These are phyloP conservation scores for Physeter macrocephalus DNA, from an alignment of 2,113 vertebrate genomes.

Conservation along the genomic window DNA sequence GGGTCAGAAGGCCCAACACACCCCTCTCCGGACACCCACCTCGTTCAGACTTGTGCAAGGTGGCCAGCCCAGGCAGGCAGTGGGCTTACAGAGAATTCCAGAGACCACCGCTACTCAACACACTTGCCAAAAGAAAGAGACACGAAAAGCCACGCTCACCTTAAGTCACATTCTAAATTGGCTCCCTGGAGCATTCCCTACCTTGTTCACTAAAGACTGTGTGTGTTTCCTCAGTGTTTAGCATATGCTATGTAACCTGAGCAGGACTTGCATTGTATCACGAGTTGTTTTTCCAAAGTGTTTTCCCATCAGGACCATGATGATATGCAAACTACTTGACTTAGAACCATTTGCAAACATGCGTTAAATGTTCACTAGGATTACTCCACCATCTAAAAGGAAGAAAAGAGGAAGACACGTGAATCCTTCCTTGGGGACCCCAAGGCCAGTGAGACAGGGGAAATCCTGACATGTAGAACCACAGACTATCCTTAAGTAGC, in stretches of 20 bases:
- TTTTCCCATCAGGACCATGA: slow-evolving; percentile 91
- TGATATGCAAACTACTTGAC: slow-evolving; percentile 89
- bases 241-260: slow-evolving; percentile 92
- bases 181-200: slow-evolving; percentile 91
- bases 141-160: slow-evolving; percentile 82
- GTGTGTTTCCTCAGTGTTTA: slow-evolving; percentile 89
- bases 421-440: not conserved
- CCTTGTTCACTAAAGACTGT: slow-evolving; percentile 92
- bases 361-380: slow-evolving; percentile 57
- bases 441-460: not conserved
- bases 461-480: not conserved
- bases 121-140: slow-evolving; percentile 81
- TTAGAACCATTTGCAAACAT: slow-evolving; percentile 79
- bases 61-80: slow-evolving; percentile 68
- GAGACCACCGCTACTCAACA: slow-evolving; percentile 78
- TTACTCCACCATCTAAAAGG: slow-evolving; percentile 26
- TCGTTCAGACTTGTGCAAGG: not conserved
- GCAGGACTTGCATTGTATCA: slow-evolving; percentile 79
- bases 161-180: slow-evolving; percentile 96
- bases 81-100: slow-evolving; percentile 73
- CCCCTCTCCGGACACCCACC: not conserved
- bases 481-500: not conserved
- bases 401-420: not conserved
- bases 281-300: slow-evolving; percentile 84
- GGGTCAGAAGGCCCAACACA: accelerated